Evolutionary conservation across 2,797 vertebrate species (phyloP).

Genomic region (Pygocentrus nattereri): DNA sequence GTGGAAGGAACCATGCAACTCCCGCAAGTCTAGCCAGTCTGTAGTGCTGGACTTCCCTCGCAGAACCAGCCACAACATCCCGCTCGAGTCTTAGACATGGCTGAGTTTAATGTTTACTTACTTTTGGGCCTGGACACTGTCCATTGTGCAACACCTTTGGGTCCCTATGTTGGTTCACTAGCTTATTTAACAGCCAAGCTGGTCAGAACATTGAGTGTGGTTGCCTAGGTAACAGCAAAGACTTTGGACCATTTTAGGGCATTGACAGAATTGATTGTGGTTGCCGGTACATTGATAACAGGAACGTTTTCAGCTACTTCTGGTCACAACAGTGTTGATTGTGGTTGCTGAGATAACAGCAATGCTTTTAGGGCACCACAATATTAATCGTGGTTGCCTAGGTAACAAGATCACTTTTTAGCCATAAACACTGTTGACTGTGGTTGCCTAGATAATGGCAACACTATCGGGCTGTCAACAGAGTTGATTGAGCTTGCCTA

Average conservation of each 20-base stretch:
- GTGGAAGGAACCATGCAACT: slow-evolving; percentile 76
- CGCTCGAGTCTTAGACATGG: neutral
- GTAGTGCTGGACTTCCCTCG: slow-evolving; percentile 24
- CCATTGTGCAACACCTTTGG: neutral
- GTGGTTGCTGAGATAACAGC: no score
- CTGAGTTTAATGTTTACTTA: neutral
- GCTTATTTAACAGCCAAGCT: neutral
- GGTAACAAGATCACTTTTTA: neutral
- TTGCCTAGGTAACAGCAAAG: neutral
- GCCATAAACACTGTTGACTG: neutral
- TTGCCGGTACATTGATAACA: neutral
- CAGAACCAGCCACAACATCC: slow-evolving; percentile 31
- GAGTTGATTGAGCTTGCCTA: neutral
- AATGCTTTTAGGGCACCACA: no score
- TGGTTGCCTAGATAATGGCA: no score
- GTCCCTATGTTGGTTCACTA: neutral
- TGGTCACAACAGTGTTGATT: neutral
- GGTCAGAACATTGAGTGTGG: neutral
- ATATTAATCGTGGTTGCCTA: neutral
- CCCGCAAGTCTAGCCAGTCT: slow-evolving; percentile 66
- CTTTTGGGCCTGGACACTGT: neutral
- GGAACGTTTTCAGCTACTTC: neutral
- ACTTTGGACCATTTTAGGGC: neutral
- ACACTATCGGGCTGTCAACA: no score
- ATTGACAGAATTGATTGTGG: neutral